phyloP scores from a whole-genome alignment of 2,113 vertebrate genomes.

The Nanorana parkeri region DNA sequence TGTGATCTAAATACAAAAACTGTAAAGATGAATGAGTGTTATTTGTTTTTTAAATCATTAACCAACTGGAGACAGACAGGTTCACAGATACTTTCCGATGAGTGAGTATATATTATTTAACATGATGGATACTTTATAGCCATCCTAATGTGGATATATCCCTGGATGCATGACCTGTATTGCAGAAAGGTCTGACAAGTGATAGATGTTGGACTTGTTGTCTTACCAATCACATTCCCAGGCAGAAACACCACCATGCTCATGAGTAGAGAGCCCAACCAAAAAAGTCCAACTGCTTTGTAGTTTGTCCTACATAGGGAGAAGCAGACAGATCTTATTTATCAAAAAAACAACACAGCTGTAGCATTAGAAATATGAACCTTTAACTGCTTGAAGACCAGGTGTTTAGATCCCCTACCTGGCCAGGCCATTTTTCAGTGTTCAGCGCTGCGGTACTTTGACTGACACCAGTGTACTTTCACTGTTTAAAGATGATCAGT shows the following conservation, averaged over 20 bases:
- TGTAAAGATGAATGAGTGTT: background rate
- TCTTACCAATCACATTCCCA: conserved; percentile 85
- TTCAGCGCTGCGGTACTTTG: too few relatives aligned
- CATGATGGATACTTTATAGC: background rate
- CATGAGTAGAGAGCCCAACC: conserved; percentile 87
- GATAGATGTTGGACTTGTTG: too few relatives aligned
- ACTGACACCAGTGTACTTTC: too few relatives aligned
- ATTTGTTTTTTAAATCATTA: background rate
- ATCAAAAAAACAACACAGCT: background rate
- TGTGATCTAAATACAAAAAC: background rate
- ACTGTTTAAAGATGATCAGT: background rate
- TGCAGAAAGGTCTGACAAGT: background rate
- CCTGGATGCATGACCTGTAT: background rate
- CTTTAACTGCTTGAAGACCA: too few relatives aligned
- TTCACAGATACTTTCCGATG: background rate
- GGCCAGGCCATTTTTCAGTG: too few relatives aligned
- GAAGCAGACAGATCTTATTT: conserved; percentile 60
- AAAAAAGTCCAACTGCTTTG: conserved; percentile 86
- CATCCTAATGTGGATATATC: too few relatives aligned
- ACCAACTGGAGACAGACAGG: background rate
- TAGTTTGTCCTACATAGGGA: conserved; percentile 77
- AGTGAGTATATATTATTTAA: background rate
- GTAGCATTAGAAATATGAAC: background rate
- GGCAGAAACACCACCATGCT: conserved; percentile 85
- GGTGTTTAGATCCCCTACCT: too few relatives aligned